phyloP scores from a whole-genome alignment of 2,888 invertebrate species.

The Oligia strigilis region DNA sequence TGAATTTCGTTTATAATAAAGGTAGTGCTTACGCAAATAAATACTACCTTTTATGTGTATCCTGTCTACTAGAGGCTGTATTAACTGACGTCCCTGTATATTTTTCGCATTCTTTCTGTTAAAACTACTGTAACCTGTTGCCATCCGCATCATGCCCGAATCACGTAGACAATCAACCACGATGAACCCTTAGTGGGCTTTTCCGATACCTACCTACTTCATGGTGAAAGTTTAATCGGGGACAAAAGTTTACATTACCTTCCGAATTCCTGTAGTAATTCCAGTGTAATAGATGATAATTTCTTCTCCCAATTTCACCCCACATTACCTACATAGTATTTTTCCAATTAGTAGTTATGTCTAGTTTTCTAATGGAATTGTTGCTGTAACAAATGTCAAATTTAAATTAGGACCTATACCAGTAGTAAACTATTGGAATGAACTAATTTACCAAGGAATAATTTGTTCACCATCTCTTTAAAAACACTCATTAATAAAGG shows the following conservation, averaged over 20 bases:
- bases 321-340: background rate
- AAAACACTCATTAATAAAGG: background rate
- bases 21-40: slow-evolving; percentile 51
- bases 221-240: slow-evolving; percentile 7
- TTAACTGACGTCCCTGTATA: background rate
- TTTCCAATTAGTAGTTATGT: background rate
- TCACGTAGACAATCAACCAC: slow-evolving; percentile 33
- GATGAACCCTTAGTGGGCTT: slow-evolving; percentile 27
- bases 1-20: slow-evolving; percentile 56
- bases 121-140: slow-evolving; percentile 61
- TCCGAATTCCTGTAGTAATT: background rate
- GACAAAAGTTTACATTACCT: background rate
- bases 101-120: background rate
- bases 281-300: background rate
- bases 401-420: background rate
- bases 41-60: slow-evolving; percentile 22
- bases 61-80: background rate
- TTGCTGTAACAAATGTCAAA: background rate
- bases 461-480: background rate
- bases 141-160: slow-evolving; percentile 46
- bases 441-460: background rate
- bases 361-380: background rate
- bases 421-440: background rate
- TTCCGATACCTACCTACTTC: slow-evolving; percentile 14
- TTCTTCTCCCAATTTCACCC: background rate